Base-by-base conservation (phyloP, 2,113 vertebrate genomes). In the Thymallus thymallus region DNA sequence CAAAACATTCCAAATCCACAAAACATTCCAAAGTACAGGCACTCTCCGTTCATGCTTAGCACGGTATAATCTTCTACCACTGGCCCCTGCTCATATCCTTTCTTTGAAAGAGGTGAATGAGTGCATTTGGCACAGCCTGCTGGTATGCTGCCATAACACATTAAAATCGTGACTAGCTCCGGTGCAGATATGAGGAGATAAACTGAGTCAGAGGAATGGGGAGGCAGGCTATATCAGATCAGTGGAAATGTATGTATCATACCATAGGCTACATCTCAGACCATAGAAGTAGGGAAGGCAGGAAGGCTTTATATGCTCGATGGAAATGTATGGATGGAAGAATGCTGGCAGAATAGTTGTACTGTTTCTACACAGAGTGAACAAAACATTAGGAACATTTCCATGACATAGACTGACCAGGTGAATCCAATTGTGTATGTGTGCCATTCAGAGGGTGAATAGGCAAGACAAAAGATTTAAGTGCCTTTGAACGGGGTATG, bases 91-190 rank as follows among this genome's bases (percentile, higher is more conserved):
- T 68, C 64, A 30, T 61, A 26, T 58, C 66, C 64, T 32, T 71
- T 68, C 55, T 68, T 60, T 73, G 76, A 68, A 62, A 46, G 68
- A 62, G 77, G 68, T 71, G 77, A 79, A 20, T 24, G 77, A 75
- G 77, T 75, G 68, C 77, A 72, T 79, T 79, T 79, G 77, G 77
- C 77, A 68, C 46, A 23, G 55, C 9, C 6, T 66, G 51, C 68
- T 60, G 62, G 68, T 66, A 9, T 16, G 48, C 35, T 75, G 77
- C 77, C 77, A 79, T 58, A 65, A 32, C 68, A 16, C 63, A 51
- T 75, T 75, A 79, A 67, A 67, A 75, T 68, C 71, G 30, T 22
- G 29, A 65, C 30, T 61, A 18, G 76, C 67, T 73, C 41, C 65
- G 22, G 30, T 66, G 70, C 77, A 75, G 77, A 79, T 71, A 72